Conservation (phyloP, 2,113 vertebrate genomes). For the Noturus placidus region DNA sequence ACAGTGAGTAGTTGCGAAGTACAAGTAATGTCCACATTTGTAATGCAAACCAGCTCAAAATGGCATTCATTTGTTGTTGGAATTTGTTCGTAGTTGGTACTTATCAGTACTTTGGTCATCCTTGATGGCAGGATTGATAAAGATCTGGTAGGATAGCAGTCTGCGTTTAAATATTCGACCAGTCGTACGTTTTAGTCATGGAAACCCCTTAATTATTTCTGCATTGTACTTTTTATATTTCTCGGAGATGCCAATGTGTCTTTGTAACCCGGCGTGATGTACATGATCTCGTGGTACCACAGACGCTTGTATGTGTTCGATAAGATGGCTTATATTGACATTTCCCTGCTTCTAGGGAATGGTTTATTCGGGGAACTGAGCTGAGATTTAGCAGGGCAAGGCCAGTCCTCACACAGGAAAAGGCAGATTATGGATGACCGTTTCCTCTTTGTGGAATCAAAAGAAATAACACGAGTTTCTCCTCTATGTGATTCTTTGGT, state of each 20-base stretch:
- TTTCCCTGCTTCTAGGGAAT: neutral
- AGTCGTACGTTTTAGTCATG: neutral
- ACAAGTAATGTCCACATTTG: neutral
- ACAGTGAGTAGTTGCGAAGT: neutral
- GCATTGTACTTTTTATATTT: neutral
- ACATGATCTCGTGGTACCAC: neutral
- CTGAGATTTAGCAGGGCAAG: constrained; percentile 1
- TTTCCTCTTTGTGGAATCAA: constrained; percentile 39
- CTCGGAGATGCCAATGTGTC: neutral
- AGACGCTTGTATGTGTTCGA: neutral
- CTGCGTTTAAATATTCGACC: neutral
- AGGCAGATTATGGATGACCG: constrained; percentile 15
- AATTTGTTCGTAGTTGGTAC: neutral
- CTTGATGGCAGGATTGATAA: neutral
- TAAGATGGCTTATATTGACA: neutral
- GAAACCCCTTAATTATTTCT: neutral
- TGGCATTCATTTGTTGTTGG: neutral
- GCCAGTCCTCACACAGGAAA: constrained; percentile 12
- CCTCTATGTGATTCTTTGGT: no score
- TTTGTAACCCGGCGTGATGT: neutral
- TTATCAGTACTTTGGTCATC: neutral
- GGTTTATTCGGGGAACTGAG: constrained; percentile 3
- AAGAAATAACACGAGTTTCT: neutral
- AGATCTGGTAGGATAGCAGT: neutral
- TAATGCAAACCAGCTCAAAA: neutral